A percentile compares a stretch with the other conserved stretches of the same genome.
Conservation (phyloP, 2,888 invertebrate genomes). For the Eilema depressum region DNA sequence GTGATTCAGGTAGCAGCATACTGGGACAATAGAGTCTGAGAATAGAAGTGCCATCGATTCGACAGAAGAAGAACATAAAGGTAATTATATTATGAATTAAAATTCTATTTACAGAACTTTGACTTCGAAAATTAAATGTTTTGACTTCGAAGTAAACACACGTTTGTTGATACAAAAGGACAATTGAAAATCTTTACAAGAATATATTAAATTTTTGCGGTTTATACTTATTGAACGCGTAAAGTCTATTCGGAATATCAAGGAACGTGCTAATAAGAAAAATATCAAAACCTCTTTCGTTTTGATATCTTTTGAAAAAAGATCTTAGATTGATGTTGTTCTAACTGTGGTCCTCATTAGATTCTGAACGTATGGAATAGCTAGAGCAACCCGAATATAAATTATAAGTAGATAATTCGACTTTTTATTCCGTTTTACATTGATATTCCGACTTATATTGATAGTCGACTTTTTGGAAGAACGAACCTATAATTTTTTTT, state of each 20-base stretch:
- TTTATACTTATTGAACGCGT: neutral
- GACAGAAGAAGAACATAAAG: no score
- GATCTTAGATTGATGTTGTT: neutral
- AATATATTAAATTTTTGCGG: constrained; percentile 5
- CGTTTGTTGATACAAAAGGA: constrained; percentile 44
- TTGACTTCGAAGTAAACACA: constrained; percentile 17
- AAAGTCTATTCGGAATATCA: constrained; percentile 6
- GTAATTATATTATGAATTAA: neutral
- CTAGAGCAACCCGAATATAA: neutral
- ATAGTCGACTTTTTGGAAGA: constrained; percentile 1
- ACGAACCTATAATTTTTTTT: constrained; percentile 10
- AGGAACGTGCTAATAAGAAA: neutral
- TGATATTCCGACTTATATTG: constrained; percentile 11
- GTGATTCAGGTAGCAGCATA: no score
- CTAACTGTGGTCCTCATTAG: neutral
- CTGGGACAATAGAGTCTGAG: no score
- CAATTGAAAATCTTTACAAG: constrained; percentile 20
- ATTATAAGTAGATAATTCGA: neutral
- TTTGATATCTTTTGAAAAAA: neutral
- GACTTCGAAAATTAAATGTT: constrained; percentile 1
- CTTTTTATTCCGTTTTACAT: neutral
- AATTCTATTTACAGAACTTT: neutral
- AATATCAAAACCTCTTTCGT: no score
- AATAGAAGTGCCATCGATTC: no score
- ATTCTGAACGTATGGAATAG: neutral